These are phyloP conservation scores for Hermetia illucens DNA, from an alignment of 1,140 invertebrate species.

Conservation along the genomic window DNA sequence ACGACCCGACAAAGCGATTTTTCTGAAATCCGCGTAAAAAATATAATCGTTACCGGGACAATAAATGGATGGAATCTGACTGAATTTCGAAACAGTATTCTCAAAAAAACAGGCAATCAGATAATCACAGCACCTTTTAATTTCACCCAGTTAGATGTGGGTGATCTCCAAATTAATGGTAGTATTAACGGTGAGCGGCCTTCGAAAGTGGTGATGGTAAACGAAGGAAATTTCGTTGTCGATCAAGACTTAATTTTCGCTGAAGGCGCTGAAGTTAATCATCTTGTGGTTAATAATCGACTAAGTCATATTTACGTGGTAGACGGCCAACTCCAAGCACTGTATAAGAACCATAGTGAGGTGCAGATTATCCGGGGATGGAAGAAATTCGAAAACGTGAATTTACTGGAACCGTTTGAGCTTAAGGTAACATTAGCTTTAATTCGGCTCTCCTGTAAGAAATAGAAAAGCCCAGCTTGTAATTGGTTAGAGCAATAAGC, in stretches of 20 bases:
- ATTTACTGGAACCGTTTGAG: conserved; percentile 26
- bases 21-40: conserved; percentile 6
- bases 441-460: no score
- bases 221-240: conserved; percentile 21
- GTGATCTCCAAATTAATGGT: no score
- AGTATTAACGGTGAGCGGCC: conserved; percentile 15
- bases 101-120: conserved; percentile 16
- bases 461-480: no score
- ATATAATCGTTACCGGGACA: conserved; percentile 14
- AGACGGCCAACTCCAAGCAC: conserved; percentile 27
- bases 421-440: conserved; percentile 19
- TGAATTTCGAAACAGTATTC: not conserved
- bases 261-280: conserved; percentile 21
- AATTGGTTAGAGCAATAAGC: no score
- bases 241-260: conserved; percentile 30
- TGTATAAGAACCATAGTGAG: conserved; percentile 21
- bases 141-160: no score
- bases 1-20: no score
- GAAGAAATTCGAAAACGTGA: conserved; percentile 29
- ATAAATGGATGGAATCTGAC: conserved; percentile 16
- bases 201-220: conserved; percentile 14
- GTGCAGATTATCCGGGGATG: conserved; percentile 27
- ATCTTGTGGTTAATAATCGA: conserved; percentile 22
- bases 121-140: conserved; percentile 14
- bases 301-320: conserved; percentile 30